Evolutionary conservation across 2,888 invertebrate genomes (phyloP).

Genomic region (Drosophila sordidula): DNA sequence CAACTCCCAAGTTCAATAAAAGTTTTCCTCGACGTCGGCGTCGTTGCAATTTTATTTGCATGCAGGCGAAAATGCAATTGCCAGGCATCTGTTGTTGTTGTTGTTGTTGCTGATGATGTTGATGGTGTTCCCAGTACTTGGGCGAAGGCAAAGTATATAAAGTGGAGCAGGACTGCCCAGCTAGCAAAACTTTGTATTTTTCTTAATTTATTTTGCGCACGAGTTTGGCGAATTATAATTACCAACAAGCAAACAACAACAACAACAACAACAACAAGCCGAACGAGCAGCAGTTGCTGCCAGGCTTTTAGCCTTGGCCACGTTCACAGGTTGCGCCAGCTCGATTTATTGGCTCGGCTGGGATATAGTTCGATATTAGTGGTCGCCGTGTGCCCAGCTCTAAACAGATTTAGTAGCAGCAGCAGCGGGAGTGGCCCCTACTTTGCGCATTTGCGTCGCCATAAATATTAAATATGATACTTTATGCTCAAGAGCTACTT

Average conservation of each 20-base stretch:
- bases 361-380: slow-evolving; percentile 70
- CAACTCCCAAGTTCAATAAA: slow-evolving; percentile 80
- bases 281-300: slow-evolving; percentile 19
- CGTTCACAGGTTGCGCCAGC: slow-evolving; percentile 33
- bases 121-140: slow-evolving; percentile 51
- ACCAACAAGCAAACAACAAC: slow-evolving; percentile 60
- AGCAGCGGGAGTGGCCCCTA: slow-evolving; percentile 29
- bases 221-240: slow-evolving; percentile 76
- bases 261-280: slow-evolving; percentile 22
- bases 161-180: slow-evolving; percentile 28
- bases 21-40: slow-evolving; percentile 65
- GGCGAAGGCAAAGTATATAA: slow-evolving; percentile 33
- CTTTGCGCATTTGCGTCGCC: slow-evolving; percentile 64
- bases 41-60: slow-evolving; percentile 77
- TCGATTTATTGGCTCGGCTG: slow-evolving; percentile 75
- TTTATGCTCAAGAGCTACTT: slow-evolving; percentile 60
- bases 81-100: slow-evolving; percentile 34
- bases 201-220: slow-evolving; percentile 82
- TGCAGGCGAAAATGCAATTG: slow-evolving; percentile 76
- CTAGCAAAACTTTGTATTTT: slow-evolving; percentile 64
- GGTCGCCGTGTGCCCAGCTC: slow-evolving; percentile 48
- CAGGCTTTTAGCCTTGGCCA: slow-evolving; percentile 44
- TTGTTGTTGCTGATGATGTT: slow-evolving; percentile 28
- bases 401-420: slow-evolving; percentile 40
- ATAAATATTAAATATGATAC: slow-evolving; percentile 83